A percentile compares a stretch with the other conserved stretches of the same genome.
These are phyloP conservation scores for Pristionchus mayeri DNA, from an alignment of 2,888 invertebrate genomes.

Conservation along the genomic window DNA sequence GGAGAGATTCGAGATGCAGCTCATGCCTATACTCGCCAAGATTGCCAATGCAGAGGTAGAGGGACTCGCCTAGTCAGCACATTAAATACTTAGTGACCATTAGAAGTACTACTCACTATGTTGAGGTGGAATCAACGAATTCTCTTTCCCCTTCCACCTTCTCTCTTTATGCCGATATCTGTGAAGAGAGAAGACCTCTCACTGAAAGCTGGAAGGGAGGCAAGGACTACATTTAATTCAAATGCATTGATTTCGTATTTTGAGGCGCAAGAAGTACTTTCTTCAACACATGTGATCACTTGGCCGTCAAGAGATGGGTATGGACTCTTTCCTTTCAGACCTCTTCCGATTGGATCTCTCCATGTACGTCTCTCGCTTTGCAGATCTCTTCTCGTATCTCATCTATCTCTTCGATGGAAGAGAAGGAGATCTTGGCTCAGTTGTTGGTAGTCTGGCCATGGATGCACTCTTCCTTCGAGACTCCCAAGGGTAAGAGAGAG, in stretches of 20 bases:
- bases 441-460: conserved; percentile 59
- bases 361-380: background rate
- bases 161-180: conserved; percentile 52
- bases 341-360: background rate
- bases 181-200: conserved; percentile 52
- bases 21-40: conserved; percentile 64
- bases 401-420: background rate
- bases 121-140: background rate
- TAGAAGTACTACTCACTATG: too few species aligned
- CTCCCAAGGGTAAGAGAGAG: background rate
- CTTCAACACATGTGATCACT: conserved; percentile 52
- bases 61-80: too few species aligned
- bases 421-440: background rate
- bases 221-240: background rate
- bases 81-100: too few species aligned
- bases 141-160: conserved; percentile 2
- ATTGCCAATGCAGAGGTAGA: conserved; percentile 52
- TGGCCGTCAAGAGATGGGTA: conserved; percentile 35
- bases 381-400: background rate
- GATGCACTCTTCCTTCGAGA: conserved; percentile 42
- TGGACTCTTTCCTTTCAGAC: background rate
- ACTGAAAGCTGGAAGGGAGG: conserved; percentile 46
- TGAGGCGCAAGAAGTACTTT: conserved; percentile 50
- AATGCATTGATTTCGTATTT: background rate
- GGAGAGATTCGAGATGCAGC: conserved; percentile 64